Conservation (phyloP, 2,797 vertebrate genomes). For the Gallirallus australis region DNA sequence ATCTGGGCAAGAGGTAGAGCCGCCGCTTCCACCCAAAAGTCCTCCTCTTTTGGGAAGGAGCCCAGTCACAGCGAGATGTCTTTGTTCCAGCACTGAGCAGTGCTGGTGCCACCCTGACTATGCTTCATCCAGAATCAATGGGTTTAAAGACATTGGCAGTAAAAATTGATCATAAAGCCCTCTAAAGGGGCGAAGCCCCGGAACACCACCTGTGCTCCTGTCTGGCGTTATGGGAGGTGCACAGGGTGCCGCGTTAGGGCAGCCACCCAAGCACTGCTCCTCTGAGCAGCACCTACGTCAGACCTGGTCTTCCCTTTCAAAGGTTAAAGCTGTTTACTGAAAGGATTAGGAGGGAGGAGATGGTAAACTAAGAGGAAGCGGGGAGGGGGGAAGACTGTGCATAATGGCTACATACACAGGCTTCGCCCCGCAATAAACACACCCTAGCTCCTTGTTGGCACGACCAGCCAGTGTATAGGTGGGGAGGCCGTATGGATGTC, state of each 20-base stretch:
- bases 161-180: neutral
- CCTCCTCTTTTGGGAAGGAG: neutral
- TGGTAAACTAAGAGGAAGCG: neutral
- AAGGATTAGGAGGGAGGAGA: conserved; percentile 42
- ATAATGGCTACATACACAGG: neutral
- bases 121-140: rapidly evolving
- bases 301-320: neutral
- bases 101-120: neutral
- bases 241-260: rapidly evolving
- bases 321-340: conserved; percentile 57
- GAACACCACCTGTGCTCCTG: neutral
- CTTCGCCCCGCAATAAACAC: neutral
- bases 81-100: neutral
- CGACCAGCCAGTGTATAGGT: neutral
- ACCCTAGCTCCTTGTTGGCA: neutral
- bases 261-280: neutral
- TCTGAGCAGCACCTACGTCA: neutral
- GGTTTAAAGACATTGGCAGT: neutral
- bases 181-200: neutral
- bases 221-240: rapidly evolving
- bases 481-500: neutral
- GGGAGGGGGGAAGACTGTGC: neutral
- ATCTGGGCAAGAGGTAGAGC: neutral
- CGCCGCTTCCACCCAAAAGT: neutral
- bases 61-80: neutral